Conservation (phyloP, 2,797 vertebrate genomes). For the Taeniopygia guttata region DNA sequence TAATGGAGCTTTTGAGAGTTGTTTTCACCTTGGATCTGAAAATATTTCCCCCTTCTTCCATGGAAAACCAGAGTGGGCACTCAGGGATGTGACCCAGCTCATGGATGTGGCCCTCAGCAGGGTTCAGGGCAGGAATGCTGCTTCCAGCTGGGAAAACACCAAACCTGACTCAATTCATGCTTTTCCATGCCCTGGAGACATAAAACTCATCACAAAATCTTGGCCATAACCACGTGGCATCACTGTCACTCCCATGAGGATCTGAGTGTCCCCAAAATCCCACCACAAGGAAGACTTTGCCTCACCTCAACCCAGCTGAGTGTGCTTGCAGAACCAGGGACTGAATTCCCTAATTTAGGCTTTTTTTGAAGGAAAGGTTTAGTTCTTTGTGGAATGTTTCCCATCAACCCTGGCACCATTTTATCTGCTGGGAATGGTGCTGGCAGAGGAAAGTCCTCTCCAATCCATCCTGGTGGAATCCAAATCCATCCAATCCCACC, state of each 20-base stretch:
- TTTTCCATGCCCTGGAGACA: rapidly evolving
- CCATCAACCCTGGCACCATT: neutral
- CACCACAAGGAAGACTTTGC: rapidly evolving
- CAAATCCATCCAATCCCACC: neutral
- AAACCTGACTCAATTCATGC: neutral
- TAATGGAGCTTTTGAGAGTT: neutral
- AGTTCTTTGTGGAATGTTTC: neutral
- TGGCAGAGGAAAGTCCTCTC: neutral
- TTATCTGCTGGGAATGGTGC: neutral
- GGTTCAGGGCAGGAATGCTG: neutral
- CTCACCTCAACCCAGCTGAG: neutral
- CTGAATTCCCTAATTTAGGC: neutral
- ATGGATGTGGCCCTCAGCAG: neutral
- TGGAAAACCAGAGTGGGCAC: neutral
- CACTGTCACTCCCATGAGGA: rapidly evolving
- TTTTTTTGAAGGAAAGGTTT: neutral
- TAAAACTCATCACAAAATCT: neutral
- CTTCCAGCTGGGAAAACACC: neutral
- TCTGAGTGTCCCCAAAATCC: neutral
- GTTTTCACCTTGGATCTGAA: neutral
- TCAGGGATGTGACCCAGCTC: neutral
- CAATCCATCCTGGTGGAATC: neutral
- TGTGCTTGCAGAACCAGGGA: neutral
- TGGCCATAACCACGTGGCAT: neutral
- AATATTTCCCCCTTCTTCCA: neutral